Evolutionary conservation across 1,140 invertebrate species (phyloP).

Genomic region (fruit fly (Drosophila melanogaster)): Release_6_plus_ISO1_MT NT_037436.4:21296501-21297000

Average conservation of each 20-base stretch:
- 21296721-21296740: conserved; percentile 9
- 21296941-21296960: too few relatives aligned
- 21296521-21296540: conserved; percentile 13
- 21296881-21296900: too few relatives aligned
- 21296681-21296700: conserved; percentile 28
- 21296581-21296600: conserved; percentile 8
- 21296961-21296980: too few relatives aligned
- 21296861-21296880: too few relatives aligned
- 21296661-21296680: conserved; percentile 28
- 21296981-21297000: too few relatives aligned
- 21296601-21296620: conserved; percentile 53
- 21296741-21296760: conserved; percentile 31
- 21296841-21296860: too few relatives aligned
- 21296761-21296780: conserved; percentile 1
- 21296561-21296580: conserved; percentile 56
- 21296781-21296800: too few relatives aligned
- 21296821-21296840: too few relatives aligned
- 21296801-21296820: not conserved
- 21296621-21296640: conserved; percentile 54
- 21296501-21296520: conserved; percentile 54
- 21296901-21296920: too few relatives aligned
- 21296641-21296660: conserved; percentile 31
- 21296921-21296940: too few relatives aligned
- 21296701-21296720: conserved; percentile 2
- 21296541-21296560: conserved; percentile 38